Evolutionary conservation across 2,888 invertebrate genomes (phyloP).

Genomic region (Synergus umbraculus): DNA sequence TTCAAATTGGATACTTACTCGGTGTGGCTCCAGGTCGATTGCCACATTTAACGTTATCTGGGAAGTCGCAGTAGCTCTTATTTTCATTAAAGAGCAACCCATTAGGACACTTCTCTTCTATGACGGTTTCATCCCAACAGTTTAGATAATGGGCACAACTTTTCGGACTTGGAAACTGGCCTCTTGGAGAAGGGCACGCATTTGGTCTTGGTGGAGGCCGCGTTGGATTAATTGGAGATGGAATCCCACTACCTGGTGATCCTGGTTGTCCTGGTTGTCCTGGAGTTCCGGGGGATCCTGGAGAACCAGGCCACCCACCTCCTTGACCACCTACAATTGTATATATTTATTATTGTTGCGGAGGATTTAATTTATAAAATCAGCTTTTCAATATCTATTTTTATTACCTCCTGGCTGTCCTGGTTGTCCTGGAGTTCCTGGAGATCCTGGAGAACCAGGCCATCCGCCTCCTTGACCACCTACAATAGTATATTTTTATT

Average conservation of each 20-base stretch:
- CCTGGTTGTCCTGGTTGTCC: too few species aligned
- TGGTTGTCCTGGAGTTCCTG: slow-evolving; percentile 42
- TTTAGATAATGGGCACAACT: slow-evolving; percentile 83
- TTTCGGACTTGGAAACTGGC: slow-evolving; percentile 82
- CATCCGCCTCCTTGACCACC: slow-evolving; percentile 2
- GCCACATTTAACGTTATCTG: slow-evolving; percentile 82
- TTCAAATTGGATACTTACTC: slow-evolving; percentile 64
- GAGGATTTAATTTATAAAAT: too few species aligned
- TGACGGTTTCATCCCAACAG: slow-evolving; percentile 85
- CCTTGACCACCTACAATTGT: not conserved
- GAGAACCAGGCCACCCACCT: slow-evolving; percentile 53
- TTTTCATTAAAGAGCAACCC: slow-evolving; percentile 81
- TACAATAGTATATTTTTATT: too few species aligned
- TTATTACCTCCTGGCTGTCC: slow-evolving; percentile 53
- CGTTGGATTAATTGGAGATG: slow-evolving; percentile 60
- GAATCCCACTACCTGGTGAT: slow-evolving; percentile 57
- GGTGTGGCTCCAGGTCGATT: slow-evolving; percentile 76
- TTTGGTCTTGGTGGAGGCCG: slow-evolving; percentile 56
- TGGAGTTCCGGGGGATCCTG: slow-evolving; percentile 56
- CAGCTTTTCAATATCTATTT: too few species aligned
- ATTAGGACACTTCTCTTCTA: slow-evolving; percentile 83
- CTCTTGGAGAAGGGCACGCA: slow-evolving; percentile 76
- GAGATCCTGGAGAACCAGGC: slow-evolving; percentile 26
- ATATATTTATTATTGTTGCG: too few species aligned
- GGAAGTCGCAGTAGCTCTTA: slow-evolving; percentile 82